Base-by-base conservation (phyloP, 2,888 invertebrate genomes). In the Stenoptilia bipunctidactyla region DNA sequence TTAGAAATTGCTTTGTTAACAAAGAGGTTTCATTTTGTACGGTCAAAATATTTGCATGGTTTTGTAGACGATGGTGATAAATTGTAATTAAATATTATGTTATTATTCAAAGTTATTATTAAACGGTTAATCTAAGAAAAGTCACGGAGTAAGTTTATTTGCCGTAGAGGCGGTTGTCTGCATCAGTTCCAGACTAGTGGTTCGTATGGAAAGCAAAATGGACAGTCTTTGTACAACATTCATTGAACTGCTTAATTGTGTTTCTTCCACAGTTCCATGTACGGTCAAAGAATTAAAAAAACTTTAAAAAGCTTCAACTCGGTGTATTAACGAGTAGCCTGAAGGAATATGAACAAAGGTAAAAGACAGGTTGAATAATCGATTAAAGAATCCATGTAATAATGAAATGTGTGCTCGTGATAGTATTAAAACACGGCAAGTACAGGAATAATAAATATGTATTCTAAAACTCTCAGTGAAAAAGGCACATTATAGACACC, bases 211-310 rank as follows among this genome's bases (percentile, higher is more conserved):
- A 73, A 71, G 72, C 72, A 73, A 68, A 70, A 67, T 55, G 56
- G 49, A 4, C 30, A 30, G 57, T 64, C 68, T 68, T 64, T 69
- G 66, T 66, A 58, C 49, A 62, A 58, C 49, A 62, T 66, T 75
- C 77, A 79, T 61, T 75, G 75, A 75, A 71, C 74, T 68, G 69
- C 56, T 72, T 75, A 77, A 75, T 77, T 76, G 69, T 62, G 57
- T 70, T 72, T 71, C 71, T 74, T 76, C 62, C 53, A 58, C 58
- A 63, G 57, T 59, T 61, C 60, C 59, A 58, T 63, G 56, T 61
- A 63, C 58, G 56, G 58, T 55, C n/a, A 10, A 30, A 20, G 20
- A 20, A 20, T 20, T 20, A 8, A 20, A 20, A 5, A 20, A 20
- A 20, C 20, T 20, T 20, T 20, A 8, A 20, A 20, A 20, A 20